These are phyloP conservation scores for Pachyramphus minor DNA, from an alignment of 2,113 vertebrate genomes.

Conservation along the genomic window DNA sequence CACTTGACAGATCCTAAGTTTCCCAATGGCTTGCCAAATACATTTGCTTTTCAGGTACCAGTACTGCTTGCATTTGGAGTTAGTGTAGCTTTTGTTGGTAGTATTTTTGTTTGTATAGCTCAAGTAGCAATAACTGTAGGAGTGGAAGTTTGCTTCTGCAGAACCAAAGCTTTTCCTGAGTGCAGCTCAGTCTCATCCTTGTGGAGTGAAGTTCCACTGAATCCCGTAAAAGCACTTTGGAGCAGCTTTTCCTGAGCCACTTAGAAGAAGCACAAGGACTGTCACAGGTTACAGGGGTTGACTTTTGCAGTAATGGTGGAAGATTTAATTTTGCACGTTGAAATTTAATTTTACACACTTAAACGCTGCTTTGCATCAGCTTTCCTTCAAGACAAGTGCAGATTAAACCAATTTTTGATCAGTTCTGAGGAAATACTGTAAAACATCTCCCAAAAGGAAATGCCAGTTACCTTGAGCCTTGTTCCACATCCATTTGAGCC, in stretches of 20 bases:
- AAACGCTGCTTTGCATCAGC: neutral
- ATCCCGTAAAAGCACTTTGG: slow-evolving; percentile 31
- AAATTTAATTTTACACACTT: neutral
- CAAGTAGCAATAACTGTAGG: slow-evolving; percentile 58
- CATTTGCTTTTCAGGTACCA: slow-evolving; percentile 25
- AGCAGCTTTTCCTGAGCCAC: slow-evolving; percentile 46
- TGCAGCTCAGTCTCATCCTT: slow-evolving; percentile 25
- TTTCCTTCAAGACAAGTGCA: neutral
- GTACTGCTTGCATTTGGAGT: neutral
- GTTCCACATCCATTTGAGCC: neutral
- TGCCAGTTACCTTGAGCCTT: neutral
- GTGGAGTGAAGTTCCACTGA: slow-evolving; percentile 11
- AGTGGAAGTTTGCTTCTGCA: slow-evolving; percentile 36
- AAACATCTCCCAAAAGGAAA: neutral
- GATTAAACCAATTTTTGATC: neutral
- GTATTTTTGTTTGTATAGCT: neutral
- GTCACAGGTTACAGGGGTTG: neutral
- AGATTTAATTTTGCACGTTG: slow-evolving; percentile 1
- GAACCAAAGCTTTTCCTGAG: slow-evolving; percentile 52
- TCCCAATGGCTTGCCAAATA: neutral
- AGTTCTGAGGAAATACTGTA: neutral
- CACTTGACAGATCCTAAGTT: neutral
- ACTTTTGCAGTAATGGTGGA: slow-evolving; percentile 23
- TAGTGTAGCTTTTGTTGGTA: neutral
- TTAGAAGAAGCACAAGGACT: slow-evolving; percentile 40